Conservation (phyloP, 2,888 invertebrate genomes). For the Tenthredo livida region DNA sequence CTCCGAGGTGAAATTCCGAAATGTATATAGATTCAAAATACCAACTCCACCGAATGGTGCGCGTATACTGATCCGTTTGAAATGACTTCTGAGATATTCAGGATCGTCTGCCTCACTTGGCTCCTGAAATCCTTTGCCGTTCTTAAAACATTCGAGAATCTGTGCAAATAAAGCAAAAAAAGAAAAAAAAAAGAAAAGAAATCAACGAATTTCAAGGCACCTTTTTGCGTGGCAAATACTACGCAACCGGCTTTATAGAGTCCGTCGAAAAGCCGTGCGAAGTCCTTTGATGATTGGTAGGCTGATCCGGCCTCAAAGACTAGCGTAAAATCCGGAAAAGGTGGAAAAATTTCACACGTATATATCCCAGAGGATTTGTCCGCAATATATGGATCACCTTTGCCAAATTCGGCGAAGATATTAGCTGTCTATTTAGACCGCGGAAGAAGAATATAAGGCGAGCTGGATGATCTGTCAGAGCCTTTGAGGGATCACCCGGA, state of each 20-base stretch:
- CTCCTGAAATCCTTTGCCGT: background rate
- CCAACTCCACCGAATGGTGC: background rate
- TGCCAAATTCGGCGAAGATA: background rate
- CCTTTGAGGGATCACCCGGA: constrained; percentile 21
- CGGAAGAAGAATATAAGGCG: background rate
- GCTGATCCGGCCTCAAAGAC: constrained; percentile 39
- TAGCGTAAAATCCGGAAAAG: background rate
- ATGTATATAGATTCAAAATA: background rate
- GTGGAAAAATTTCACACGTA: background rate
- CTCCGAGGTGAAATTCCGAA: background rate
- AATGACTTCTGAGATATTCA: background rate
- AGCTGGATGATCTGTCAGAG: background rate
- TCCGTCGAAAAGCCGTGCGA: background rate
- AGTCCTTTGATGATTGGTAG: constrained; percentile 25
- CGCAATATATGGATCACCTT: constrained; percentile 26
- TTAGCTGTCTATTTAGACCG: constrained; percentile 4
- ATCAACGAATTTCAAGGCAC: background rate
- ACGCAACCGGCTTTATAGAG: background rate
- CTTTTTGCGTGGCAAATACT: background rate
- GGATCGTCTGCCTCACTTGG: background rate
- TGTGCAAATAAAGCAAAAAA: background rate
- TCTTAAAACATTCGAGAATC: background rate
- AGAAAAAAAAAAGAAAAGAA: background rate
- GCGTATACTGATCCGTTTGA: constrained; percentile 3
- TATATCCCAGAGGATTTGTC: background rate